Base-by-base conservation (phyloP, 2,888 invertebrate species). In the Subacronicta megacephala region DNA sequence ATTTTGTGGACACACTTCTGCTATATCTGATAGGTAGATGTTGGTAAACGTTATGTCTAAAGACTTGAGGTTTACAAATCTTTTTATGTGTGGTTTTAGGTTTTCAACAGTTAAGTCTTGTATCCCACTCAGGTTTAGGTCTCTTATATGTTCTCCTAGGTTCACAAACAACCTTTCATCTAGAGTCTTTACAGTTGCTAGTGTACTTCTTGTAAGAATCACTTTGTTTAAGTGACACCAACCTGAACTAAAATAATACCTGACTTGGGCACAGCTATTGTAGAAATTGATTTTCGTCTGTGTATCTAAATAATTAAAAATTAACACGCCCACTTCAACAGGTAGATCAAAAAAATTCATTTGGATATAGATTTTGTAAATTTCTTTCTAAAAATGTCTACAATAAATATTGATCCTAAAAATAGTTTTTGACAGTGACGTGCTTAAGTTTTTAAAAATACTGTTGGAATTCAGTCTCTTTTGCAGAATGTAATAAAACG, bases 21-120 rank as follows among this genome's bases (percentile, higher is more conserved):
- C 46, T 9, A 85, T 55, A 51, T 84, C 81, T 10, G 75, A 58
- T 43, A 85, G 46, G 40, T 78, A 80, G n/a, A 85, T 77, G 1
- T 77, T 71, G 2, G 85, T 85, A 37, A 79, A 85, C 0, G 84
- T 80, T n/a, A 85, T 42, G 33, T 85, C 85, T 33, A 85, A 62
- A 15, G 73, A 65, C 63, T 70, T 74, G 3, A 85, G 53, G 13
- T 75, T 72, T 1, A 55, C 42, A 41, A 83, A 81, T 63, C 42
- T 63, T 17, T 52, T 35, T 10, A 80, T 65, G 40, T 78, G 65
- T 0, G 68, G 68, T 50, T 71, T 71, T n/a, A 85, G 55, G 9
- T 43, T 58, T 3, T 70, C 64, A 3, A 66, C 78, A n/a, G 53
- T 75, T 9, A 85, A 56, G 44, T 83, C 80, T 44, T 74, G 72